phyloP scores from a whole-genome alignment of 2,113 vertebrate species.

The Lipotes vexillifer region DNA sequence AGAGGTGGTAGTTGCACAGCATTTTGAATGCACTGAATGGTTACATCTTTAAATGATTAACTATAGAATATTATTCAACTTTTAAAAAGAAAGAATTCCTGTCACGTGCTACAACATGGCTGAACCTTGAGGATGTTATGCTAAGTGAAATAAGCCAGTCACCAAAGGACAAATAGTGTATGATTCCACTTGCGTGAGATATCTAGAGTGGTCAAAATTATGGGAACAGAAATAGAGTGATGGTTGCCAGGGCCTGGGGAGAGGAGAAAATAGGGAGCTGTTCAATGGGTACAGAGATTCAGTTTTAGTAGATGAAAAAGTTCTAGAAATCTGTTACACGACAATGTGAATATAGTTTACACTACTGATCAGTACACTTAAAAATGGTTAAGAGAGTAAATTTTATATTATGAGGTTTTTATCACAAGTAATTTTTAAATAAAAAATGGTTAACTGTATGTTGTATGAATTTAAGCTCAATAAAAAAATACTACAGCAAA shows the following conservation, averaged over 20 bases:
- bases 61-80: not conserved
- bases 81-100: constrained; percentile 3
- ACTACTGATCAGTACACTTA: not conserved
- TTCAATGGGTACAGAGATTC: not conserved
- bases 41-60: not conserved
- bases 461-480: not conserved
- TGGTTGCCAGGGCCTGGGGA: not conserved
- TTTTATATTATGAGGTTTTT: not conserved
- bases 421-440: not conserved
- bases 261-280: not conserved
- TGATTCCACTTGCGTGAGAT: not conserved
- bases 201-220: not conserved
- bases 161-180: not conserved
- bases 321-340: not conserved
- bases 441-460: not conserved
- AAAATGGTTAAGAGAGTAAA: not conserved
- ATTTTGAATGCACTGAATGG: not conserved
- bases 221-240: not conserved
- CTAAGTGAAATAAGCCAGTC: not conserved
- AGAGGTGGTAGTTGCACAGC: not conserved
- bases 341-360: not conserved
- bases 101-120: not conserved
- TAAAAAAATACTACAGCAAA: not conserved
- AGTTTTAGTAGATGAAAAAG: not conserved
- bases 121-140: not conserved